Evolutionary conservation across 2,797 vertebrate genomes (phyloP).

Genomic region (Limnodromus scolopaceus): DNA sequence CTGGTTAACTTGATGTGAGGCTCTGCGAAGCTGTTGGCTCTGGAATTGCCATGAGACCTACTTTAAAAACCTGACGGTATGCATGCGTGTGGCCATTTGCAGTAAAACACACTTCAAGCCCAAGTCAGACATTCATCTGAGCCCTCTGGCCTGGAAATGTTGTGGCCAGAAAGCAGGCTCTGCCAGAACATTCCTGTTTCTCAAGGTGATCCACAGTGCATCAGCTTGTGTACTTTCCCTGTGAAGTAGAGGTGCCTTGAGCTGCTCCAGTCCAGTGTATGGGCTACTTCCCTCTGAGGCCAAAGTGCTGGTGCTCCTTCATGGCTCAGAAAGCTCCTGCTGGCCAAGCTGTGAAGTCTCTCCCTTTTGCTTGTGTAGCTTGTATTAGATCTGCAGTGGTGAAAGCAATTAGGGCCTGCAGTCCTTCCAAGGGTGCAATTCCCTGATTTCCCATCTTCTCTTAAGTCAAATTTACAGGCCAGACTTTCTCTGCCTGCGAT

Average conservation of each 20-base stretch:
- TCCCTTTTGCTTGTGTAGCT: background rate
- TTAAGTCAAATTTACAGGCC: background rate
- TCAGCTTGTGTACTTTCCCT: background rate
- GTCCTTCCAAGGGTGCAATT: background rate
- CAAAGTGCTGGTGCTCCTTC: background rate
- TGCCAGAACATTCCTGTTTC: background rate
- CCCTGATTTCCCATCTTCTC: background rate
- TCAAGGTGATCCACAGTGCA: background rate
- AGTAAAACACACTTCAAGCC: background rate
- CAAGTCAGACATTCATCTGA: background rate
- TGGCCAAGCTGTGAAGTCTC: background rate
- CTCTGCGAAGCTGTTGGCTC: background rate
- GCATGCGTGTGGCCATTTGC: background rate
- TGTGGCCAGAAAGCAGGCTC: background rate
- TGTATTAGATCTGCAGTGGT: background rate
- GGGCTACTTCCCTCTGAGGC: background rate
- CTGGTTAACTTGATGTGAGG: background rate
- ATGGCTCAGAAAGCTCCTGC: background rate
- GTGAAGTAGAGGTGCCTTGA: background rate
- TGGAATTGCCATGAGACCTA: background rate
- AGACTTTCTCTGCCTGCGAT: background rate
- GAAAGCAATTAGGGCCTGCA: background rate
- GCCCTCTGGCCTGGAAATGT: background rate
- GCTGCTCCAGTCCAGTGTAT: background rate
- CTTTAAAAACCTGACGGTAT: background rate